Percentiles rank a stretch among this genome's conserved stretches.
Conservation (phyloP, 2,888 invertebrate genomes). For the Blastobasis lacticolella region DNA sequence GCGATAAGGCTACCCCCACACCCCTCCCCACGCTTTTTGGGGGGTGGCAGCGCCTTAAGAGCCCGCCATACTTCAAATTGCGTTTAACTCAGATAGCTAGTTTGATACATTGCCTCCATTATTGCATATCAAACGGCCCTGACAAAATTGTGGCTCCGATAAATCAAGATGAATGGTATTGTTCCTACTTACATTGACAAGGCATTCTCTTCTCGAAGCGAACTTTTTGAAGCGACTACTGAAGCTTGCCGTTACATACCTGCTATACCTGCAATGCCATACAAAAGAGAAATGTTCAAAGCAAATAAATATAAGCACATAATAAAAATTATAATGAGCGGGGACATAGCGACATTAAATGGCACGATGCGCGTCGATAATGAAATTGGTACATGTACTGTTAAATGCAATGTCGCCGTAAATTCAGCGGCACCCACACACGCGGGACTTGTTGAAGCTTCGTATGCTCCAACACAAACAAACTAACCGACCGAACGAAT, state of each 20-base stretch:
- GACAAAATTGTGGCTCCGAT: constrained; percentile 53
- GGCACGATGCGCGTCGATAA: too few relatives aligned
- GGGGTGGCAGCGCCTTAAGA: constrained; percentile 61
- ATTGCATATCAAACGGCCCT: constrained; percentile 66
- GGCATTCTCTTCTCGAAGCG: too few relatives aligned
- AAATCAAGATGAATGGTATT: constrained; percentile 16
- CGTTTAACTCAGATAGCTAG: constrained; percentile 71
- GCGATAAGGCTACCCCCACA: constrained; percentile 61
- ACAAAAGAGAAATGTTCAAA: too few relatives aligned
- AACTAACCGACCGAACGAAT: constrained; percentile 33
- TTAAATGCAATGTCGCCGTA: not conserved
- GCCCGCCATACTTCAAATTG: constrained; percentile 70
- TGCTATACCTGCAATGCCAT: too few relatives aligned
- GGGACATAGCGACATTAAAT: too few relatives aligned
- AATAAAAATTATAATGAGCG: too few relatives aligned
- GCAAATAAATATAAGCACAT: too few relatives aligned
- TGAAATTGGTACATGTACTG: too few relatives aligned
- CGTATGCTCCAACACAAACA: constrained; percentile 20
- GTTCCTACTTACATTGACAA: constrained; percentile 5
- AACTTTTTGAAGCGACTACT: too few relatives aligned
- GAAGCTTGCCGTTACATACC: too few relatives aligned
- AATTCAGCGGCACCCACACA: not conserved
- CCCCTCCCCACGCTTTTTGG: constrained; percentile 41
- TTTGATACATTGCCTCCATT: constrained; percentile 69
- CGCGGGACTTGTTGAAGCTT: not conserved